Percentiles rank a stretch among this genome's conserved stretches.
Conservation (phyloP, 2,797 vertebrate genomes). For the Leontocebus nigricollis region DNA sequence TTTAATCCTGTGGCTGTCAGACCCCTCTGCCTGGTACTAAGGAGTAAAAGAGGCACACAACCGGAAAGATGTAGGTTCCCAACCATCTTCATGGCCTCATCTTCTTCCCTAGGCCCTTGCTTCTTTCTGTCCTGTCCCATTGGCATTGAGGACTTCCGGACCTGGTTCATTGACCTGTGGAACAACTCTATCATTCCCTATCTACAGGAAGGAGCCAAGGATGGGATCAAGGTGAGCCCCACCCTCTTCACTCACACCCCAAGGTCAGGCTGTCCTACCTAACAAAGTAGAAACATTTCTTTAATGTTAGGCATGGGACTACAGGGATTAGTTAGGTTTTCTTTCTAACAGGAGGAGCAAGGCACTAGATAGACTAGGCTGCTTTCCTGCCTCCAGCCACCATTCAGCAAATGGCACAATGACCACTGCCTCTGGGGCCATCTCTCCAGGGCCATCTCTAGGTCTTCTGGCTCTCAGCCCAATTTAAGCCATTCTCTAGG, state of each 20-base stretch:
- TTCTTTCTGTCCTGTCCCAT: slow-evolving; percentile 98
- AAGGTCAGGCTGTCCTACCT: background rate
- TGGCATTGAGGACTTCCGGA: slow-evolving; percentile 93
- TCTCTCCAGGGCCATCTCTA: too few species aligned
- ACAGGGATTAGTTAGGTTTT: background rate
- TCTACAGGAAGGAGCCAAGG: slow-evolving; percentile 96
- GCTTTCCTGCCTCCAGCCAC: background rate
- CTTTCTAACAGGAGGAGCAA: background rate
- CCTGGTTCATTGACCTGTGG: slow-evolving; percentile 99
- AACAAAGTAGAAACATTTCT: background rate
- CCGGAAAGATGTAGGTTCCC: background rate
- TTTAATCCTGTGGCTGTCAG: background rate
- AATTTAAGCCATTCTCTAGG: background rate
- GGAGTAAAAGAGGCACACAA: background rate
- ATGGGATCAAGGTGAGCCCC: slow-evolving; percentile 93
- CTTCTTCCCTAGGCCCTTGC: slow-evolving; percentile 90
- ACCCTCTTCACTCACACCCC: accelerated
- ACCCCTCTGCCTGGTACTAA: background rate
- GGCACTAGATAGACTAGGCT: background rate
- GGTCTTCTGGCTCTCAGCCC: background rate
- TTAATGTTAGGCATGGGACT: background rate
- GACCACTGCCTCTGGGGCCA: too few species aligned
- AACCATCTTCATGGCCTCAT: background rate
- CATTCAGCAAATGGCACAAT: background rate
- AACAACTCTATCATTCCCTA: slow-evolving; percentile 99